A percentile compares a stretch with the other conserved stretches of the same genome.
phyloP scores from a whole-genome alignment of 2,797 vertebrate genomes.

The Epinephelus malabaricus region DNA sequence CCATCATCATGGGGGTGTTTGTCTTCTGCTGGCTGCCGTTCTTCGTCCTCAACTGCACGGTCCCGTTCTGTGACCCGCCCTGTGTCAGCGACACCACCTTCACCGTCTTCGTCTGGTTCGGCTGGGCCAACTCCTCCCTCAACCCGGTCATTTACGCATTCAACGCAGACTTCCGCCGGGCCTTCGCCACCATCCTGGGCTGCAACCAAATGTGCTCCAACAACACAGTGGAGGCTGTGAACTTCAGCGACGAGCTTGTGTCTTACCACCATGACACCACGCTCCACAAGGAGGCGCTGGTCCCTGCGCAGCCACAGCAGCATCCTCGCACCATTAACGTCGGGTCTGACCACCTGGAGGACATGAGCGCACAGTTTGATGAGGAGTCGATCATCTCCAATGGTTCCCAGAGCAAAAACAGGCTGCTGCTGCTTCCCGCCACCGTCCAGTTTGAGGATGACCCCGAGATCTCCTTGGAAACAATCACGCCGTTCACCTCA shows the following conservation, averaged over 20 bases:
- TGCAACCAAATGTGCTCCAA: conserved; percentile 80
- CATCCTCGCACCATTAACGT: conserved; percentile 13
- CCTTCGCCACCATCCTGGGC: conserved; percentile 86
- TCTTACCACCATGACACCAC: conserved; percentile 87
- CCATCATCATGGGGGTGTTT: conserved; percentile 87
- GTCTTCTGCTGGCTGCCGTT: conserved; percentile 90
- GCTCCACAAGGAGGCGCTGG: conserved; percentile 80
- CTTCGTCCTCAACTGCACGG: conserved; percentile 88
- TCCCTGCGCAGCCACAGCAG: conserved; percentile 56
- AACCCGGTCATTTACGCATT: conserved; percentile 89
- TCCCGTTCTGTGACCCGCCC: conserved; percentile 85
- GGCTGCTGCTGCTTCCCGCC: conserved; percentile 69
- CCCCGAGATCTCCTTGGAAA: conserved; percentile 74
- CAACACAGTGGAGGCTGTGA: conserved; percentile 79
- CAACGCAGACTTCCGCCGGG: conserved; percentile 87
- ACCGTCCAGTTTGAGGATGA: conserved; percentile 77
- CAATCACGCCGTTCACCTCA: conserved; percentile 76
- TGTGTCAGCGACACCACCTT: conserved; percentile 86
- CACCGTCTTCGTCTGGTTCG: conserved; percentile 86
- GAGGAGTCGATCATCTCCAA: conserved; percentile 73
- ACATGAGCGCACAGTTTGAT: conserved; percentile 64
- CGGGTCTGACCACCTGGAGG: conserved; percentile 49
- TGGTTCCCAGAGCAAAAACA: conserved; percentile 39
- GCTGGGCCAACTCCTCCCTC: conserved; percentile 89
- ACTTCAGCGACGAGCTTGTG: conserved; percentile 87